Percentiles rank a stretch among this genome's conserved stretches.
These are phyloP conservation scores for Brienomyrus brachyistius DNA, from an alignment of 2,113 vertebrate genomes.

Conservation along the genomic window DNA sequence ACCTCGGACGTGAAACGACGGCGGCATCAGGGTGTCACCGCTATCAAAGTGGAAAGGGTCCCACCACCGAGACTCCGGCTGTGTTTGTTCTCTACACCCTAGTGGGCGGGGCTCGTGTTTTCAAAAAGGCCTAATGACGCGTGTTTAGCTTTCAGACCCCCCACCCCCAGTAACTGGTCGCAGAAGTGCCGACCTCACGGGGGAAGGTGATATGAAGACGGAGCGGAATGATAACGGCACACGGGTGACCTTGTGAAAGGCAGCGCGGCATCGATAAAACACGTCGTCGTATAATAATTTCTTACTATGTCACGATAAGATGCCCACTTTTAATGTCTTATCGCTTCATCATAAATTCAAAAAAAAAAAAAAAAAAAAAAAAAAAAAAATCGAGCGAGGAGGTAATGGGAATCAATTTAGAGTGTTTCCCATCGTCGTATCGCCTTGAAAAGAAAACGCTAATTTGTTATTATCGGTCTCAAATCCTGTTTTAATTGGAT, in stretches of 20 bases:
- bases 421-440: conserved; percentile 56
- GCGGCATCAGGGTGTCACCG: conserved; percentile 21
- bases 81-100: conserved; percentile 61
- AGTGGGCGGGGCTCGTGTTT: conserved; percentile 54
- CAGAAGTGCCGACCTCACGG: conserved; percentile 36
- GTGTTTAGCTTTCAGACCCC: conserved; percentile 49
- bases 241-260: conserved; percentile 32
- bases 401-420: conserved; percentile 64
- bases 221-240: conserved; percentile 52
- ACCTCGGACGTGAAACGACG: conserved; percentile 50
- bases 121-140: conserved; percentile 63
- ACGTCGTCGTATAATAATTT: conserved; percentile 66
- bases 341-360: conserved; percentile 52
- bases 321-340: conserved; percentile 61
- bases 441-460: conserved; percentile 66
- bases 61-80: conserved; percentile 55
- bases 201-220: conserved; percentile 50
- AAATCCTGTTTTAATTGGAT: conserved; percentile 68
- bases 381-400: conserved; percentile 56
- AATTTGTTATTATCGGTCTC: conserved; percentile 64
- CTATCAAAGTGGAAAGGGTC: conserved; percentile 52
- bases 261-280: conserved; percentile 51
- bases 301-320: conserved; percentile 67
- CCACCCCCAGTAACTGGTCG: conserved; percentile 46
- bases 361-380: conserved; percentile 61